Conservation (phyloP, 2,888 invertebrate species). For the Thelaira solivaga region DNA sequence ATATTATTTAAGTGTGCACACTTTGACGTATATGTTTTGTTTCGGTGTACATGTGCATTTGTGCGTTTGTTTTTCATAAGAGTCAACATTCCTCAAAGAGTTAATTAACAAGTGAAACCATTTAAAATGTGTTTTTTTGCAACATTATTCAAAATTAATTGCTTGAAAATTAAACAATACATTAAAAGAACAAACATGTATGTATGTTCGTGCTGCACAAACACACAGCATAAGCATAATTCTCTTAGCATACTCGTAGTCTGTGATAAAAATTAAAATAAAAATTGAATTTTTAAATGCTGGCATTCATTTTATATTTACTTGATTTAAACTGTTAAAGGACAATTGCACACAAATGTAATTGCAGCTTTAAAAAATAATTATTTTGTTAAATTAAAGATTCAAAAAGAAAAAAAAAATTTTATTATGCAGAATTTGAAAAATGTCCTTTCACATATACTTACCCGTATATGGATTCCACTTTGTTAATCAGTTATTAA, state of each 20-base stretch:
- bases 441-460: too few relatives aligned
- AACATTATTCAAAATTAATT: conserved; percentile 52
- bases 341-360: neutral
- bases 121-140: conserved; percentile 10
- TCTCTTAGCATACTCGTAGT: too few relatives aligned
- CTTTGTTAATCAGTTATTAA: too few relatives aligned
- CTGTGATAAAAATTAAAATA: neutral
- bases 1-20: too few relatives aligned
- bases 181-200: conserved; percentile 27
- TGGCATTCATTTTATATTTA: too few relatives aligned
- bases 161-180: conserved; percentile 51
- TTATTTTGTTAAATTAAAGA: too few relatives aligned
- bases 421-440: too few relatives aligned
- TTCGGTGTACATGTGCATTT: neutral
- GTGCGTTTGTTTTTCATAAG: neutral
- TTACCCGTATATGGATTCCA: too few relatives aligned
- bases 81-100: conserved; percentile 8
- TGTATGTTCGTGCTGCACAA: neutral
- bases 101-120: conserved; percentile 43
- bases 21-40: neutral
- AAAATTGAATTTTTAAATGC: conserved; percentile 11
- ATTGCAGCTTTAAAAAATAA: neutral
- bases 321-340: neutral
- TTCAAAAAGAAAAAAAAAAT: too few relatives aligned
- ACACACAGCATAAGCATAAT: neutral